These are phyloP conservation scores for Tenthredo notha DNA, from an alignment of 2,888 invertebrate species.

Conservation along the genomic window DNA sequence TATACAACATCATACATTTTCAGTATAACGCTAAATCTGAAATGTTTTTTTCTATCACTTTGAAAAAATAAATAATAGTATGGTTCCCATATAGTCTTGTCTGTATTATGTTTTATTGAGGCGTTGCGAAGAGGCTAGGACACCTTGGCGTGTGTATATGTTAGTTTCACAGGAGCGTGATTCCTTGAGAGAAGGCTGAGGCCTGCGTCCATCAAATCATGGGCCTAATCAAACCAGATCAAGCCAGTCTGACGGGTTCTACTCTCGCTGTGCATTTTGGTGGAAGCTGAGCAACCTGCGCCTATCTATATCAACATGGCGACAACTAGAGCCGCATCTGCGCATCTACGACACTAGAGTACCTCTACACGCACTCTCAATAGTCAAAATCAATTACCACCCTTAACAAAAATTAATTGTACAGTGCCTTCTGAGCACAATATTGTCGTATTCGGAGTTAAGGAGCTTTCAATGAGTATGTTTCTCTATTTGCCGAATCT, in stretches of 20 bases:
- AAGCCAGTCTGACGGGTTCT: constrained; percentile 65
- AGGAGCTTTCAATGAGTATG: constrained; percentile 48
- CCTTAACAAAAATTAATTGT: constrained; percentile 58
- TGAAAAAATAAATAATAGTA: not conserved
- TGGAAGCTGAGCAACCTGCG: constrained; percentile 65
- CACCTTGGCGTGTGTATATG: constrained; percentile 78
- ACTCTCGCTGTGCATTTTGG: constrained; percentile 62
- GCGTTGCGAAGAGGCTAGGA: constrained; percentile 61
- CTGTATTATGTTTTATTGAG: constrained; percentile 41
- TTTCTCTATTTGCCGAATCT: constrained; percentile 48
- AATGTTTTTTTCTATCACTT: not conserved
- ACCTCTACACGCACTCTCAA: constrained; percentile 77
- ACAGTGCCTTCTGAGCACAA: constrained; percentile 57
- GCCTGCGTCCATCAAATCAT: constrained; percentile 67
- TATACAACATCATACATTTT: constrained; percentile 13
- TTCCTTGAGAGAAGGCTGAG: constrained; percentile 71
- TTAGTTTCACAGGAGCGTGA: constrained; percentile 78
- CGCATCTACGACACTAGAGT: constrained; percentile 76
- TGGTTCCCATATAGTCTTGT: not conserved
- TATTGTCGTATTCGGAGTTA: constrained; percentile 45
- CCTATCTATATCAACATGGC: constrained; percentile 63
- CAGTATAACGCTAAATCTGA: not conserved
- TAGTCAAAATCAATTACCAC: constrained; percentile 71
- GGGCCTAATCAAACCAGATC: constrained; percentile 64
- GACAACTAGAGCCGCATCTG: constrained; percentile 69